These are phyloP conservation scores for Lateolabrax maculatus DNA, from an alignment of 2,797 vertebrate species.

Conservation along the genomic window DNA sequence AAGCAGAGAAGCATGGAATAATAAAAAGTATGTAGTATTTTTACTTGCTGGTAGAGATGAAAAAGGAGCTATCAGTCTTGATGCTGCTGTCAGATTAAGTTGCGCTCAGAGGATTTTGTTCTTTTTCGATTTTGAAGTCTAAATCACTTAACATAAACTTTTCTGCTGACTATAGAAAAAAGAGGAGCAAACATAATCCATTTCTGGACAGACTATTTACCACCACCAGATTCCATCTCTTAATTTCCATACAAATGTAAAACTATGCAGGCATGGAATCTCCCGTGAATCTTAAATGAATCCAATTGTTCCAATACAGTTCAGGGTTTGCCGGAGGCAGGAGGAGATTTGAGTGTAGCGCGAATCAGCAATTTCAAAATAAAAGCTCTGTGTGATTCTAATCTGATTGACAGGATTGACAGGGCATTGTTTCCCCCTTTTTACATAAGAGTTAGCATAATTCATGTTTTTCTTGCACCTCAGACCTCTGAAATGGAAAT, in stretches of 20 bases:
- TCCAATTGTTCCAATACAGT: constrained; percentile 82
- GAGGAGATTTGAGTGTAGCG: constrained; percentile 61
- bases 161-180: constrained; percentile 78
- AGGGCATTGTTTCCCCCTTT: constrained; percentile 54
- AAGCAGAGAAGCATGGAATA: constrained; percentile 10
- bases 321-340: constrained; percentile 71
- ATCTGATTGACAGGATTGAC: constrained; percentile 77
- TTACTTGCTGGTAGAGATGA: constrained; percentile 30
- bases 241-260: constrained; percentile 89
- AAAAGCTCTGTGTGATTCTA: constrained; percentile 74
- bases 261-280: constrained; percentile 83
- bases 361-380: constrained; percentile 85
- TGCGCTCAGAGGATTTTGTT: constrained; percentile 52
- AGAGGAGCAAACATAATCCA: constrained; percentile 70
- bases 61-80: constrained; percentile 37
- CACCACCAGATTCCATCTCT: constrained; percentile 83
- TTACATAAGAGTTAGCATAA: constrained; percentile 47
- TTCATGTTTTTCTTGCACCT: constrained; percentile 40
- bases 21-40: constrained; percentile 33
- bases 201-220: constrained; percentile 82
- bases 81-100: constrained; percentile 58
- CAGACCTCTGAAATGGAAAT: constrained; percentile 44
- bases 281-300: constrained; percentile 85
- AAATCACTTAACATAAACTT: constrained; percentile 73
- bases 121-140: constrained; percentile 60